Evolutionary conservation across 2,888 invertebrate species (phyloP).

Genomic region (Eristalis tenax): DNA sequence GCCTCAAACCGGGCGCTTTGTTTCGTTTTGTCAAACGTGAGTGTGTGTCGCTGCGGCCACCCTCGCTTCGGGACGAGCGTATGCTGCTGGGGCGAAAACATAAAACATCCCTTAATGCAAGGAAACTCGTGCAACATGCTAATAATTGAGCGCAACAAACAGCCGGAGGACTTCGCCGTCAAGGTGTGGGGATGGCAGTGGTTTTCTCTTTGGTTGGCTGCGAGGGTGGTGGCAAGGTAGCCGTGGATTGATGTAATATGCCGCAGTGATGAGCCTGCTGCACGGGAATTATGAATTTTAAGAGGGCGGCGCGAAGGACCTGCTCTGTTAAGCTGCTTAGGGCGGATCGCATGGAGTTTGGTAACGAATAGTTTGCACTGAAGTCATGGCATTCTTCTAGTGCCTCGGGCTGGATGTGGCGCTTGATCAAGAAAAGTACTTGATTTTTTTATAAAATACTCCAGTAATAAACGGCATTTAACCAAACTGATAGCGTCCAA

Average conservation of each 20-base stretch:
- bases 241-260: conserved; percentile 58
- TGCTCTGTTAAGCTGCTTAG: not conserved
- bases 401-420: too few relatives aligned
- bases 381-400: too few relatives aligned
- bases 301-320: conserved; percentile 15
- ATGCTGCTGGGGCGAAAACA: conserved; percentile 19
- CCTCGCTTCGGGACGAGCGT: conserved; percentile 9
- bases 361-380: not conserved
- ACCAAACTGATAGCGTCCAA: too few relatives aligned
- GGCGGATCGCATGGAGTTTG: not conserved
- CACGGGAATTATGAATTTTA: conserved; percentile 40
- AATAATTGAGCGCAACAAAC: conserved; percentile 71
- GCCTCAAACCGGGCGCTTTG: conserved; percentile 68
- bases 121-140: conserved; percentile 71
- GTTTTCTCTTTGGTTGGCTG: conserved; percentile 54
- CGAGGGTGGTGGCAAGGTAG: conserved; percentile 35
- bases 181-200: conserved; percentile 39
- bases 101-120: conserved; percentile 65
- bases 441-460: too few relatives aligned
- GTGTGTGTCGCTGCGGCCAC: conserved; percentile 35
- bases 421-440: too few relatives aligned
- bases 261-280: conserved; percentile 60
- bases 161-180: conserved; percentile 7
- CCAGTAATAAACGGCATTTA: too few relatives aligned
- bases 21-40: conserved; percentile 58